Evolutionary conservation across 2,797 vertebrate species (phyloP).

Genomic region (Dromococcyx pavoninus): DNA sequence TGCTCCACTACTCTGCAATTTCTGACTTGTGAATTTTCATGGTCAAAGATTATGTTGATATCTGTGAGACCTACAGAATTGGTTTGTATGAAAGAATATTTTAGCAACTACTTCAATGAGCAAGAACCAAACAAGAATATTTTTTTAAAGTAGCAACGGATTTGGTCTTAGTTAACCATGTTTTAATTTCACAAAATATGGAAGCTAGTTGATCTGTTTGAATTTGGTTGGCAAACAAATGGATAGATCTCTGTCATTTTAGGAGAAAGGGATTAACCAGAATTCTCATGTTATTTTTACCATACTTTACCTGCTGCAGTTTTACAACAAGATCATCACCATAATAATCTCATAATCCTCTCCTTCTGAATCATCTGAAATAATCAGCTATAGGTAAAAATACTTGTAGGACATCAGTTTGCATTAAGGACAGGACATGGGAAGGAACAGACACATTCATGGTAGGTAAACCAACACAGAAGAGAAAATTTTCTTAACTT

Average conservation of each 20-base stretch:
- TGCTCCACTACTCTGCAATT: background rate
- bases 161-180: background rate
- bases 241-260: background rate
- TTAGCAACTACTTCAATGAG: background rate
- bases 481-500: background rate
- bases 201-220: background rate
- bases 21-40: background rate
- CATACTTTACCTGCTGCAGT: background rate
- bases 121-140: background rate
- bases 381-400: background rate
- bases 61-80: background rate
- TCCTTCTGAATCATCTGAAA: background rate
- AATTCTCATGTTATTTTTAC: background rate
- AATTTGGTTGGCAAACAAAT: background rate
- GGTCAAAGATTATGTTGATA: background rate
- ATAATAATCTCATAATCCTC: background rate
- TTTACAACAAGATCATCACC: background rate
- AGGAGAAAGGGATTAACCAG: background rate
- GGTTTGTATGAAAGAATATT: background rate
- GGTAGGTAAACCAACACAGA: background rate
- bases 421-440: background rate
- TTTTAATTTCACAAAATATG: background rate
- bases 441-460: background rate
- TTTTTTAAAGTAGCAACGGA: background rate
- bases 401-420: background rate